phyloP scores from a whole-genome alignment of 2,888 invertebrate genomes.

The Sisyra terminalis region DNA sequence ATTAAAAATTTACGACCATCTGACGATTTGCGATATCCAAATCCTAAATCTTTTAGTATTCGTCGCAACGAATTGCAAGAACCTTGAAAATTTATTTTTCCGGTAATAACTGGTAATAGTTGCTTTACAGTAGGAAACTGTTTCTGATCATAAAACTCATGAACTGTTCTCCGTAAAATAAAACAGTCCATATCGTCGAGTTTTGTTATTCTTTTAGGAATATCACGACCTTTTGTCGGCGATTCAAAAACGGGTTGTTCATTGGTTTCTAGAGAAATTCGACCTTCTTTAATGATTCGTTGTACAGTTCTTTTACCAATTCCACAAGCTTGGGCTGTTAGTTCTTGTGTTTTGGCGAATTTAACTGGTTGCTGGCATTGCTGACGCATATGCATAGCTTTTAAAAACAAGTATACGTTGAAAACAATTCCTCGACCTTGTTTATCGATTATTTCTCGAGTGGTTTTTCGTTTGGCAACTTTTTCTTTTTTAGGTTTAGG shows the following conservation, averaged over 20 bases:
- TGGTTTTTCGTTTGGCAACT: constrained; percentile 4
- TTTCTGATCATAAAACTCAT: constrained; percentile 7
- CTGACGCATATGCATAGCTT: constrained; percentile 5
- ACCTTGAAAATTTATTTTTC: constrained; percentile 6
- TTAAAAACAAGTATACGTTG: constrained; percentile 4
- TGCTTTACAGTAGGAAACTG: constrained; percentile 8
- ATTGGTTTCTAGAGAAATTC: constrained; percentile 6
- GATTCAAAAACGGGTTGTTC: constrained; percentile 5
- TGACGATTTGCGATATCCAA: constrained; percentile 5
- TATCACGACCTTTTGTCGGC: constrained; percentile 1
- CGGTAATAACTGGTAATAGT: constrained; percentile 5
- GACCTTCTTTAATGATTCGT: constrained; percentile 7
- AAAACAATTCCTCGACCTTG: constrained; percentile 7
- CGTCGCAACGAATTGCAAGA: constrained; percentile 4
- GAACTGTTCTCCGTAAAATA: constrained; percentile 5
- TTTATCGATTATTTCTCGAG: constrained; percentile 7
- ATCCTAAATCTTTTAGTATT: constrained; percentile 6
- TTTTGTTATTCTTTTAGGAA: constrained; percentile 1
- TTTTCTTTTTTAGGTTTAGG: constrained; percentile 6
- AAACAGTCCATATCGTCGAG: constrained; percentile 7
- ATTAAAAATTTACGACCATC: constrained; percentile 6
- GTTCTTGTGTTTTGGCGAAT: constrained; percentile 7
- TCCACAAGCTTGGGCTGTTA: constrained; percentile 7
- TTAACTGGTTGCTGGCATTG: constrained; percentile 5
- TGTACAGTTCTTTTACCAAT: constrained; percentile 7